Percentiles rank a stretch among this genome's conserved stretches.
Evolutionary conservation across 2,797 vertebrate species (phyloP).

Genomic region (Columba guinea): DNA sequence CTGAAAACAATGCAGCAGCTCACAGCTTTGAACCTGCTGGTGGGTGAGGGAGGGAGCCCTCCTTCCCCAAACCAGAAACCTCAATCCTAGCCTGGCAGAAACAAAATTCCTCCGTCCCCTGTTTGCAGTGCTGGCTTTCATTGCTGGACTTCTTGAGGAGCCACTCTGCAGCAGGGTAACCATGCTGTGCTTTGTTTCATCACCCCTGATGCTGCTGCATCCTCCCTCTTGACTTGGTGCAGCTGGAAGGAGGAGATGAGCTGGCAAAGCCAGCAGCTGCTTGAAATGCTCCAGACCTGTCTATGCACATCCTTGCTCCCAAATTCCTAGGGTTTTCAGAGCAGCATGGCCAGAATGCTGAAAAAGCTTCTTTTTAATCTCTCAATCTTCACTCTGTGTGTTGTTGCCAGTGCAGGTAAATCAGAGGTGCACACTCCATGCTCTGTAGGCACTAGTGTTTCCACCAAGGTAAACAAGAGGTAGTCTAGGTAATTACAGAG

Average conservation of each 20-base stretch:
- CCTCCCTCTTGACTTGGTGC: not conserved
- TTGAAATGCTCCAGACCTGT: not conserved
- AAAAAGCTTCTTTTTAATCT: slow-evolving; percentile 42
- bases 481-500: not conserved
- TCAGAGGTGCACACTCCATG: not conserved
- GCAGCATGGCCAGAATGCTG: not conserved
- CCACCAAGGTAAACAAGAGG: slow-evolving; percentile 20
- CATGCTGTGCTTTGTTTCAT: fast-evolving
- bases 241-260: not conserved
- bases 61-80: not conserved
- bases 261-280: not conserved
- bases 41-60: not conserved
- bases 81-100: not conserved
- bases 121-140: not conserved
- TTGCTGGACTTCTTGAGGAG: not conserved
- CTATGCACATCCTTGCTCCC: slow-evolving; percentile 25
- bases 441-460: not conserved
- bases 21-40: not conserved
- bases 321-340: not conserved
- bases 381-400: not conserved
- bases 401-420: slow-evolving; percentile 21
- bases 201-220: not conserved
- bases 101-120: fast-evolving
- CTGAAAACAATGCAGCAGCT: not conserved
- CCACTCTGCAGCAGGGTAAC: not conserved